These are phyloP conservation scores for Patagioenas fasciata DNA, from an alignment of 2,113 vertebrate genomes.

Conservation along the genomic window DNA sequence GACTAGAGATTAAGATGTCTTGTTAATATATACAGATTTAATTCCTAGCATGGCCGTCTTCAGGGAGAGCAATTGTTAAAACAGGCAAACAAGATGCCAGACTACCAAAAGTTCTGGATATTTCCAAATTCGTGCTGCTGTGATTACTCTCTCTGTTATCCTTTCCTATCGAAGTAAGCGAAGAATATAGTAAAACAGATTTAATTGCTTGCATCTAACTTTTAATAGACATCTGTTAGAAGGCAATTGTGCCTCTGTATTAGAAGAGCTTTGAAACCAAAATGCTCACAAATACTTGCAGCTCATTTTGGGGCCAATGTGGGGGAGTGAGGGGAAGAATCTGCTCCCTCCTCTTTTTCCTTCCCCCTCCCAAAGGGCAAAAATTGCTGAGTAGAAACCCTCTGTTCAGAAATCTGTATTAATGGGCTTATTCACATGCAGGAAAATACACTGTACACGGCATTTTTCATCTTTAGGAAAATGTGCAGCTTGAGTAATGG, in stretches of 20 bases:
- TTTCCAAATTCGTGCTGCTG: background rate
- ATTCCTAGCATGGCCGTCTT: background rate
- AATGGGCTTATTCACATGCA: conserved; percentile 47
- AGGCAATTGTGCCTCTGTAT: background rate
- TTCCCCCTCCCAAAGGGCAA: conserved; percentile 14
- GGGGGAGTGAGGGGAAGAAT: conserved; percentile 29
- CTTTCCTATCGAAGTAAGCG: background rate
- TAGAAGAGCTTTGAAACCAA: conserved; percentile 1
- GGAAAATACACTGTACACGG: conserved; percentile 10
- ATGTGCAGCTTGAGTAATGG: conserved; percentile 44
- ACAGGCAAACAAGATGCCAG: background rate
- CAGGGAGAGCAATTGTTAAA: background rate
- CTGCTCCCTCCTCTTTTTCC: background rate
- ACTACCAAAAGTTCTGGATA: background rate
- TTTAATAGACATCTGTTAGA: background rate
- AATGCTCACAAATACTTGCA: background rate
- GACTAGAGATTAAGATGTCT: background rate
- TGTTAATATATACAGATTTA: background rate
- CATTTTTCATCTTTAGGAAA: conserved; percentile 53
- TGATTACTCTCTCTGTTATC: background rate
- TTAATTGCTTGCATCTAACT: background rate
- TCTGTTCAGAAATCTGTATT: conserved; percentile 39
- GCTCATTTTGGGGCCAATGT: background rate
- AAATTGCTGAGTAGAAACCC: conserved; percentile 45
- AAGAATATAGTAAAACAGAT: background rate